Evolutionary conservation across 2,113 vertebrate genomes (phyloP), one percentile per base, ranked within the genome.

Genomic region (Recurvirostra avosetta): DNA sequence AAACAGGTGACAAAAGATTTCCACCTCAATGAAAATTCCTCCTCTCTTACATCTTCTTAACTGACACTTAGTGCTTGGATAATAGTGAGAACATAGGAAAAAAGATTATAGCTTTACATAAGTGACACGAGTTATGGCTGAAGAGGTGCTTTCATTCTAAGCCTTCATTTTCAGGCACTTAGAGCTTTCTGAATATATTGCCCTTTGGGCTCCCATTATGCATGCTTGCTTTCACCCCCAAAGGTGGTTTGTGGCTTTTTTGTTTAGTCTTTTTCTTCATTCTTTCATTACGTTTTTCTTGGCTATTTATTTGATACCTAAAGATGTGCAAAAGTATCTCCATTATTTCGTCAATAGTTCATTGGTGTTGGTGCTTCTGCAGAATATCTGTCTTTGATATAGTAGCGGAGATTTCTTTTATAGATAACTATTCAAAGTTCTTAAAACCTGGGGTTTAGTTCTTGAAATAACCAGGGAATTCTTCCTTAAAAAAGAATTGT

Each of bases 91-190:
- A 84, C 30, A 86, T 27, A 82, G 78, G 75, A 71, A 77, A 86
- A 95, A 88, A 94, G 68, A 95, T 97, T 82, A 95, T 56, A 93
- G 91, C 75, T 94, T 94, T 92, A 47, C 2, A 4, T 92, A 91
- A 86, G 91, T 95, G 92, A 93, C 78, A 92, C 61, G 88, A 94
- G 91, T 94, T 94, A 88, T 58, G 80, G 87, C 78, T 97, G 70
- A 95, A 88, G 76, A 96, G 41, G 58, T 61, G 74, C 62, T 96
- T 95, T 91, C 50, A 41, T 81, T 94, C 82, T 70, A 76, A 94
- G 89, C 71, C 84, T 80, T 94, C 90, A 89, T 96, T 97, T 96
- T 80, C 86, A 94, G 65, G 86, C 91, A 90, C 88, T 95, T 84
- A 80, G 0, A 88, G 63, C 65, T 91, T 90, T 94, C 53, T 86